phyloP scores from a whole-genome alignment of 2,797 vertebrate species.

The Sebastiscus tertius region DNA sequence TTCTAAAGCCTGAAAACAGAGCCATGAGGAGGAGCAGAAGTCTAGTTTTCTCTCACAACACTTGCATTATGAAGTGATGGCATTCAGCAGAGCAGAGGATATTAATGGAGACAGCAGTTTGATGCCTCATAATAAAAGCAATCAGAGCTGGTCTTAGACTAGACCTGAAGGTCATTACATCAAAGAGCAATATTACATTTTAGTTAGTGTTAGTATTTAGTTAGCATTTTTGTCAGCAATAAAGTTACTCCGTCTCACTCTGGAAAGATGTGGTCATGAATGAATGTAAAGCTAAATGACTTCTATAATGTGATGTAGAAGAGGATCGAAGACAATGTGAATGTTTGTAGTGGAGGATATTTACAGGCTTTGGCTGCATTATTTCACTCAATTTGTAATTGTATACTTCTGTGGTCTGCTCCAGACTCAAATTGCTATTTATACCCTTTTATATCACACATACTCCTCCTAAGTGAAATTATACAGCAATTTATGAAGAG shows the following conservation, averaged over 20 bases:
- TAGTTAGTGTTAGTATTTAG: background rate
- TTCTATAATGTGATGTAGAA: conserved; percentile 7
- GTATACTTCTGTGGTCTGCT: conserved; percentile 2
- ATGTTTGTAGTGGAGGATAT: conserved; percentile 4
- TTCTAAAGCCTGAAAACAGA: too few relatives aligned
- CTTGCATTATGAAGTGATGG: background rate
- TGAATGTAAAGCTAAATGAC: conserved; percentile 31
- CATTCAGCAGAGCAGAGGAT: background rate
- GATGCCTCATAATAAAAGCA: background rate
- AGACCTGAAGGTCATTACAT: background rate
- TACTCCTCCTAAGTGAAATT: conserved; percentile 1
- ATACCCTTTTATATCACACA: conserved; percentile 3
- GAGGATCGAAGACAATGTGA: background rate
- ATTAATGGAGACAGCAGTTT: background rate
- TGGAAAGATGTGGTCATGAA: background rate
- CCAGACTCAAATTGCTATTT: background rate
- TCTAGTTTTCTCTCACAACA: too few relatives aligned
- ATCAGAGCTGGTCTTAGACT: background rate
- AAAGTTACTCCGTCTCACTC: background rate
- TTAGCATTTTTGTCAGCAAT: background rate
- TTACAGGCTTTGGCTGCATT: background rate
- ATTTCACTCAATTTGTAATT: conserved; percentile 31
- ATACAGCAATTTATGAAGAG: background rate
- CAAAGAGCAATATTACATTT: background rate
- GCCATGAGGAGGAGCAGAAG: too few relatives aligned